These are phyloP conservation scores for Acanthacorydalis orientalis DNA, from an alignment of 2,888 invertebrate genomes.

Conservation along the genomic window DNA sequence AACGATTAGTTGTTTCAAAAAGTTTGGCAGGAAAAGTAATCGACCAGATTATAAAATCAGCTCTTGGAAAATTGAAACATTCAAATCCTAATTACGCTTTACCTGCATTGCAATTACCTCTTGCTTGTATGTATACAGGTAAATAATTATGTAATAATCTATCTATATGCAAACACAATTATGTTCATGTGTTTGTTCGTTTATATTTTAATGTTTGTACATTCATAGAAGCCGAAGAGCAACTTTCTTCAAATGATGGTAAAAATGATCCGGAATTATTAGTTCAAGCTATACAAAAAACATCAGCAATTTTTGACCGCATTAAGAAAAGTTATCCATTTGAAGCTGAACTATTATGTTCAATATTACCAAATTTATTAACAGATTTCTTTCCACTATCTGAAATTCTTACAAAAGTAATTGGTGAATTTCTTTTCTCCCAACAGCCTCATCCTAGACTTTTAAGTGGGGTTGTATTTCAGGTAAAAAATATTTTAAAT, in stretches of 20 bases:
- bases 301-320: conserved; percentile 63
- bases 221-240: conserved; percentile 29
- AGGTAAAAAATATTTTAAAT: too few relatives aligned
- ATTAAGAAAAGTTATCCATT: conserved; percentile 47
- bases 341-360: conserved; percentile 47
- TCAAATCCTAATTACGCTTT: conserved; percentile 51
- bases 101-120: conserved; percentile 53
- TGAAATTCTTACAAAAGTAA: conserved; percentile 72
- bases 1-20: conserved; percentile 44
- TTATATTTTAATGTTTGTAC: neutral
- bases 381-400: conserved; percentile 71
- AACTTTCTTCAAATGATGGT: conserved; percentile 30
- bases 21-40: conserved; percentile 35
- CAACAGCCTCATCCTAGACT: conserved; percentile 76
- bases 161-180: neutral
- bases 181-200: neutral
- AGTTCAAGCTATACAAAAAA: conserved; percentile 63
- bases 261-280: conserved; percentile 56
- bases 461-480: conserved; percentile 76
- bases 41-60: conserved; percentile 48
- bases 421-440: conserved; percentile 68
- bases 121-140: conserved; percentile 66
- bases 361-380: conserved; percentile 55
- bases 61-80: conserved; percentile 48
- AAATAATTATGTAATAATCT: conserved; percentile 13